Evolutionary conservation across 2,888 invertebrate genomes (phyloP).

Genomic region (Patella depressa): DNA sequence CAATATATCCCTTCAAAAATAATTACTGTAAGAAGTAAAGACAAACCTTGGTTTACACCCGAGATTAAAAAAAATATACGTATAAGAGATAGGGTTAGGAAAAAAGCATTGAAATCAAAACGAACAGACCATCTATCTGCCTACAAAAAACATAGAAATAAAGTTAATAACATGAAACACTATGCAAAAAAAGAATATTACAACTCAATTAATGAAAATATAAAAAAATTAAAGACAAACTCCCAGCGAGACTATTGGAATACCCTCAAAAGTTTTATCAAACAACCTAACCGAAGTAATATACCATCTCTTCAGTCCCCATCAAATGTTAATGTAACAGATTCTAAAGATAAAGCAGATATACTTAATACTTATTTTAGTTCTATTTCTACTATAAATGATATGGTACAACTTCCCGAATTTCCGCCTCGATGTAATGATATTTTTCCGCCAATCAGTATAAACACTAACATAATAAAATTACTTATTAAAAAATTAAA

Average conservation of each 20-base stretch:
- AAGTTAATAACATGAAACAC: not conserved
- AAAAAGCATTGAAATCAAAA: not conserved
- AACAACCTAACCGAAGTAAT: not conserved
- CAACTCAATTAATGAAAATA: conserved; percentile 1
- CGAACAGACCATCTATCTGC: not conserved
- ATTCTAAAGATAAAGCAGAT: not conserved
- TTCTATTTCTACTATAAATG: conserved; percentile 10
- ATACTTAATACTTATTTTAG: conserved; percentile 1
- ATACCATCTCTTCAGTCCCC: not conserved
- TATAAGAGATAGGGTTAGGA: not conserved
- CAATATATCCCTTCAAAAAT: not conserved
- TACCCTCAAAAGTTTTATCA: not conserved
- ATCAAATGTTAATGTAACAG: not conserved
- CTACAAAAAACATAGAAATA: not conserved
- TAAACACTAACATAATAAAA: no score
- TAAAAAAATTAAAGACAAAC: not conserved
- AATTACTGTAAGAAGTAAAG: not conserved
- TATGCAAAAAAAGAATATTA: not conserved
- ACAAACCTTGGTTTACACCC: not conserved
- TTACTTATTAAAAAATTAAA: not conserved
- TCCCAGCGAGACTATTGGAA: not conserved
- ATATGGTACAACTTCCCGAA: not conserved
- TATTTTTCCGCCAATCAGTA: no score
- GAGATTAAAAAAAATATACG: not conserved
- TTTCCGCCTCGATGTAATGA: not conserved